Evolutionary conservation across 2,113 vertebrate genomes (phyloP).

Genomic region (Melanocharis versteri): DNA sequence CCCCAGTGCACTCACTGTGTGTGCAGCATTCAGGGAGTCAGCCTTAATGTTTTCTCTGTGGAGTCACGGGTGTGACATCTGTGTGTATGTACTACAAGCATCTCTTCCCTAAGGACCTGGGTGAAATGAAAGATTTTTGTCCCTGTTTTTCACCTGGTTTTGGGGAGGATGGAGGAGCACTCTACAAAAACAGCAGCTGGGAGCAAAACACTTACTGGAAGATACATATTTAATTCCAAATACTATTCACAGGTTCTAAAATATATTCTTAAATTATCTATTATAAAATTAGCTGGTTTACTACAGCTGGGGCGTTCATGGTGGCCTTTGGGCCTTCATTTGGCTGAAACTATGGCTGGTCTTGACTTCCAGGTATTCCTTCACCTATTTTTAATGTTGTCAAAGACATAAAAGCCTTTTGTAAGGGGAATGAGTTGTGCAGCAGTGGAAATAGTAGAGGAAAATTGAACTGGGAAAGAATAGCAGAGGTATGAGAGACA

Average conservation of each 20-base stretch:
- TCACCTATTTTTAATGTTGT: neutral
- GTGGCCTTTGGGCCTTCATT: neutral
- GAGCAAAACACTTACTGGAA: neutral
- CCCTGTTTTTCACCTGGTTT: neutral
- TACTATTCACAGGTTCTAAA: neutral
- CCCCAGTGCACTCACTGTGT: neutral
- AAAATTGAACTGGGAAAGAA: neutral
- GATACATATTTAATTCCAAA: neutral
- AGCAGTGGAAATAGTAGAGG: neutral
- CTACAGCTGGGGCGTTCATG: neutral
- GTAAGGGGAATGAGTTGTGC: neutral
- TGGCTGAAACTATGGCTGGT: neutral
- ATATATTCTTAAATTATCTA: neutral
- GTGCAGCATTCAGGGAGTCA: neutral
- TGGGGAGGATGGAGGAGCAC: neutral
- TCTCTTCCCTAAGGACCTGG: neutral
- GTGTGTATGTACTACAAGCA: neutral
- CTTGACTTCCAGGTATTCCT: neutral
- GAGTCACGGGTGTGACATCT: neutral
- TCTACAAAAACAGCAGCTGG: neutral
- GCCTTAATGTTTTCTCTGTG: neutral
- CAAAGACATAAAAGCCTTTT: neutral
- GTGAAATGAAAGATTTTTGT: neutral
- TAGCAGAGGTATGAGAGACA: neutral
- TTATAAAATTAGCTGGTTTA: neutral